Evolutionary conservation across 1,140 invertebrate species (phyloP).

Genomic region (Bombus vancouverensis): DNA sequence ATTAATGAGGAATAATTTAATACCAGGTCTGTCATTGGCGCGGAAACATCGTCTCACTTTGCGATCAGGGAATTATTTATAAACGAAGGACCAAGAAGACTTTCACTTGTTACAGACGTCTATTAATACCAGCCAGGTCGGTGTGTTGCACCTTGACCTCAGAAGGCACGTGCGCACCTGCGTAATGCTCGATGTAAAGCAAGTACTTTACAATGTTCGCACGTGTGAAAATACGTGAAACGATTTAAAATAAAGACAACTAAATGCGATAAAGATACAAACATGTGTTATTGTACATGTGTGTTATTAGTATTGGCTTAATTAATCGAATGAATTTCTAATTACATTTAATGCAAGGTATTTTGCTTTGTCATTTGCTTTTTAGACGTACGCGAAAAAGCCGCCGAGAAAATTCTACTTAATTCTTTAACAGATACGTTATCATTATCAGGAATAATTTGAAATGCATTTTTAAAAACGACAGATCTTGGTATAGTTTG

Average conservation of each 20-base stretch:
- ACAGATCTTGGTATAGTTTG: background rate
- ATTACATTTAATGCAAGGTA: background rate
- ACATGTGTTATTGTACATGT: no score
- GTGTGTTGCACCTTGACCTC: conserved; percentile 30
- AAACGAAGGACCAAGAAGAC: background rate
- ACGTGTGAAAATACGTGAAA: background rate
- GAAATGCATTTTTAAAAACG: background rate
- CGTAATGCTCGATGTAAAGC: background rate
- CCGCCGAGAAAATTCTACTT: no score
- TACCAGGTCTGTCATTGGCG: background rate
- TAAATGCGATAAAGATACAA: background rate
- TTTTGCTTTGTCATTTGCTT: no score
- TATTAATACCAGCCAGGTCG: conserved; percentile 19
- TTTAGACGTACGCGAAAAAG: no score
- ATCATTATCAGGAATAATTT: no score
- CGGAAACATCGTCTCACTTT: conserved; percentile 5
- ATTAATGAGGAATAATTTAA: no score
- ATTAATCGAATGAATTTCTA: background rate
- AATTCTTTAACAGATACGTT: no score
- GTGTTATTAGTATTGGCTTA: background rate
- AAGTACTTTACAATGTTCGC: background rate
- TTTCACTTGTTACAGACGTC: conserved; percentile 23
- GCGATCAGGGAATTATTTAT: background rate
- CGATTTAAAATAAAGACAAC: background rate
- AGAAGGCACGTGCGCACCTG: conserved; percentile 9